Base-by-base conservation (phyloP, 2,113 vertebrate species). In the Xiphophorus couchianus region DNA sequence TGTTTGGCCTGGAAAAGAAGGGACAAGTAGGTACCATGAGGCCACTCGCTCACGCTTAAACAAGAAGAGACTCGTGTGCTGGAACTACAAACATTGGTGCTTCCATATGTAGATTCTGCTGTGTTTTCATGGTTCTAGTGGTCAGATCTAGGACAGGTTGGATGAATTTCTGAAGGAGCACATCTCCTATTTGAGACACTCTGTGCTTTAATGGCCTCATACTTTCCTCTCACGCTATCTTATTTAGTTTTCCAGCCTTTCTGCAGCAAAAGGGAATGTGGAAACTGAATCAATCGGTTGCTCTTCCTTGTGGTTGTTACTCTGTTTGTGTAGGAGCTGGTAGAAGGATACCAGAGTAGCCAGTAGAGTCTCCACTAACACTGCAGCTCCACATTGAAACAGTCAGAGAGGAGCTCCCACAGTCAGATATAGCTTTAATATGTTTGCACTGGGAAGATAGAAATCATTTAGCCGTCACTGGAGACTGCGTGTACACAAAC, bases 231-330 rank as follows among this genome's bases (percentile, higher is more conserved):
- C 65, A 65, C 15, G 1, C 37, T 68, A 86, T 86, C 73, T 78
- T 85, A 80, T 93, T 91, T 91, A 76, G 78, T 86, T 91, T 93
- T 91, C 88, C 91, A 90, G 14, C 83, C 69, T 73, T 69, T 77
- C 51, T 78, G 69, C 72, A 76, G 82, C 63, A 71, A 78, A 76
- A 33, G 73, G 68, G 84, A 81, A 69, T 14, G 51, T 86, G 85
- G 81, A 91, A 91, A 85, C 70, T 44, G 65, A 85, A 88, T 85
- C 80, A 82, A 69, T 81, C 74, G 80, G 79, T 69, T 80, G 83
- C 81, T 84, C 84, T 88, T 86, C 84, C 81, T 86, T 60, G 58
- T 84, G 71, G 80, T 83, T 76, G 73, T 60, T 76, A 7, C 33
- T 69, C 54, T 90, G 89, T 91, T 91, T 92, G 82, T 62, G 81